Base-by-base conservation (phyloP, 2,797 vertebrate species). In the Centropyge bicolor region DNA sequence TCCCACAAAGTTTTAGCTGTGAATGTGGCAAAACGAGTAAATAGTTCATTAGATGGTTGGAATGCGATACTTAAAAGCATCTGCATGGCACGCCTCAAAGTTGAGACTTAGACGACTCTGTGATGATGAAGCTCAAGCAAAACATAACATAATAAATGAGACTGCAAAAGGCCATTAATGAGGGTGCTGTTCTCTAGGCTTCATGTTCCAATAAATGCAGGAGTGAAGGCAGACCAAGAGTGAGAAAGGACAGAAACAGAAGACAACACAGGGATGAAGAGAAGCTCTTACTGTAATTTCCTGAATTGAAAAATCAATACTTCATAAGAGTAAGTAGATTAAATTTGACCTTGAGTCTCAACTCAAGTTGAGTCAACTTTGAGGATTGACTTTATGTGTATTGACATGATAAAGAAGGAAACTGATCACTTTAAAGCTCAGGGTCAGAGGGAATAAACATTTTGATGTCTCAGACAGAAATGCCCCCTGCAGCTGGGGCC, bases 291-390 rank as follows among this genome's bases (percentile, higher is more conserved):
- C 55, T 74, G 69, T 55, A 36, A 68, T 70, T 56, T 52, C 45
- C 9, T 73, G 63, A 67, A 78, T 68, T 75, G 54, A 5, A 79
- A 81, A 76, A 76, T 84, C 77, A 69, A 82, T 77, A 77, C 41
- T 71, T 79, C 22, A 56, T 64, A 49, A 27, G 63, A 61, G 67
- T 55, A 57, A 57, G 43, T 51, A 62, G 65, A 86, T 67, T 82
- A 55, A 63, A 62, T 67, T 55, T 46, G 68, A 82, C 85, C 76
- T 84, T 87, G 76, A 46, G n/a, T 40, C 24, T 22, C 27, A 31
- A 31, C 2, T 31, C 2, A 31, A 31, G 27, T 31, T 31, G 27
- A 31, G 40, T 40, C 38, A 54, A 68, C 46, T 74, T 61, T 40
- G 12, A 66, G 13, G 60, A 41, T 4, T 60, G 35, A 7, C 41